Evolutionary conservation across 2,113 vertebrate species (phyloP), one percentile per base, ranked within the genome.

Genomic region (Peucedramus taeniatus): DNA sequence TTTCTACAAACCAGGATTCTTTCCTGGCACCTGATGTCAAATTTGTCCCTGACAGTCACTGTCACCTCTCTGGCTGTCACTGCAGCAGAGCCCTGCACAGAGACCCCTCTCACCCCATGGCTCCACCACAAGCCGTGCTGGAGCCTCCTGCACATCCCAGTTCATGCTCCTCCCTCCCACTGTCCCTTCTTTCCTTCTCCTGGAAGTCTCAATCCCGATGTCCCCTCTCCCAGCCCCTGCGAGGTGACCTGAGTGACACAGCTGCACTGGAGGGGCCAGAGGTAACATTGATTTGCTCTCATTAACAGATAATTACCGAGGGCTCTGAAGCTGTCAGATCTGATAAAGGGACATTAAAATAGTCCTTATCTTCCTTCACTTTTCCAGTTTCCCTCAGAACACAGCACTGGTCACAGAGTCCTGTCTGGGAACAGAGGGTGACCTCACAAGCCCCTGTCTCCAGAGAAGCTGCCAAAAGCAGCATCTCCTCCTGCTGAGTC

Each of bases 21-120:
- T n/a, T 11, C 64, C 51, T 47, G 60, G 28, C 37, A 12, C 15
- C 45, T 16, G 31, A 44, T 33, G 12, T 4, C 37, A 17, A 3
- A n/a, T 45, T 71, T 80, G 56, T 39, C 42, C 35, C 37, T 26
- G 63, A 7, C 12, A 2, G 24, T 59, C 26, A 26, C 35, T 11
- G 1, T 44, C 28, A 14, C 39, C 68, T 57, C 0, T 0, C 37
- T 35, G 72, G n/a, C 50, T 51, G 13, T 50, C 37, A 16, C 13
- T 40, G 69, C 69, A 12, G 1, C 33, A 44, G 17, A 66, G 37
- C 45, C 40, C 66, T 19, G 49, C 3, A 0, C 20, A 33, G 64
- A 30, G 27, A 68, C 17, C 39, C n/a, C 57, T 83, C 49, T 54
- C 20, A 24, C 35, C 22, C 16, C 3, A 1, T 0, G 12, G 35